These are phyloP conservation scores for Lanistes nyassanus DNA, from an alignment of 1,140 invertebrate genomes.

Conservation along the genomic window DNA sequence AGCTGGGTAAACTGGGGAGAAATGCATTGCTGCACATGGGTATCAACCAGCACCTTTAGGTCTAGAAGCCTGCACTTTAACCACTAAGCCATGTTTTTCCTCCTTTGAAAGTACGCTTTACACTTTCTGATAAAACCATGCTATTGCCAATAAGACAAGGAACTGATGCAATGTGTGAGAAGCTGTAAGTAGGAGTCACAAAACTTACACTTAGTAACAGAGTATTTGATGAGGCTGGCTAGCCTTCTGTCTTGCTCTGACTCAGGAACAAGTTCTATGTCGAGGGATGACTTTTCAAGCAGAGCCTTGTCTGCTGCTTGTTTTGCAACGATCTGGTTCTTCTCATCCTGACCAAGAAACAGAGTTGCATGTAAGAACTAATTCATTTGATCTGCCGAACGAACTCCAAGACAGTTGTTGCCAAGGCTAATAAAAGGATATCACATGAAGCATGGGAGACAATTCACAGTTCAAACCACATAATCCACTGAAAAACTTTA, in stretches of 20 bases:
- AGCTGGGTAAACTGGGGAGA: too few species aligned
- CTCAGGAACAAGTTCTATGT: conserved; percentile 83
- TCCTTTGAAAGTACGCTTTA: too few species aligned
- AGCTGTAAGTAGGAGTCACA: background rate
- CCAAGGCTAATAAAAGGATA: background rate
- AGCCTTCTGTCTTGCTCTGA: conserved; percentile 81
- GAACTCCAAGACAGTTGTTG: background rate
- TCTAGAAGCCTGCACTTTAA: too few species aligned
- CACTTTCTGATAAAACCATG: too few species aligned
- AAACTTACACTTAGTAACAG: conserved; percentile 55
- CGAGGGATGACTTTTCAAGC: conserved; percentile 81
- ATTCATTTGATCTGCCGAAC: background rate
- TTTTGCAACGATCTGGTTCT: conserved; percentile 79
- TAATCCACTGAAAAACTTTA: background rate
- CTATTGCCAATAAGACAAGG: background rate
- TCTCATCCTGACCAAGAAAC: conserved; percentile 60
- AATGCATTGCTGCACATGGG: too few species aligned
- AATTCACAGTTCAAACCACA: background rate
- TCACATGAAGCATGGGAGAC: background rate
- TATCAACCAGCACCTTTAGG: too few species aligned
- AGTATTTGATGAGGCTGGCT: conserved; percentile 77
- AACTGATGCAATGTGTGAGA: background rate
- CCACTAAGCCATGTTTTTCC: too few species aligned
- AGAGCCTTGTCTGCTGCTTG: conserved; percentile 77
- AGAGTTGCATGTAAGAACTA: background rate